phyloP scores from a whole-genome alignment of 2,888 invertebrate genomes.

The Leistus spinibarbis region DNA sequence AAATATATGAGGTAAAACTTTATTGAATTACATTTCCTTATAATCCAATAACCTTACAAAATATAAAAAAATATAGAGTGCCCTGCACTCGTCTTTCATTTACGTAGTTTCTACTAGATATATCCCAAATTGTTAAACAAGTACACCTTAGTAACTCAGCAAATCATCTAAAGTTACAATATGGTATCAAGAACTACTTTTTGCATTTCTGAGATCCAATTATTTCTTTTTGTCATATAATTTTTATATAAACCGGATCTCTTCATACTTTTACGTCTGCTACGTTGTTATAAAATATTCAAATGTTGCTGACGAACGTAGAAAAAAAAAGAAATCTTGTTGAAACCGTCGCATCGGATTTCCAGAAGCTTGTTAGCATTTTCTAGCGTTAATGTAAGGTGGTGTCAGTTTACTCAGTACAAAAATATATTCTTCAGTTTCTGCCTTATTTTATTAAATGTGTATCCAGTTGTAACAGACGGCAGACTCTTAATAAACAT shows the following conservation, averaged over 20 bases:
- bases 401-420: neutral
- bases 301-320: neutral
- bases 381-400: neutral
- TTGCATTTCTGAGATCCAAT: neutral
- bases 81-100: too few species aligned
- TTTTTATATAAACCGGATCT: neutral
- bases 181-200: neutral
- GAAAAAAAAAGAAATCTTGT: neutral
- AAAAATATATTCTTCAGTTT: neutral
- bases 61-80: too few species aligned
- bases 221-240: neutral
- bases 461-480: neutral
- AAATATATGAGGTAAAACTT: too few species aligned
- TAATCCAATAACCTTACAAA: too few species aligned
- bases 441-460: neutral
- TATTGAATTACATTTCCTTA: too few species aligned
- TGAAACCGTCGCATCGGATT: neutral
- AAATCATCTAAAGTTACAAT: too few species aligned
- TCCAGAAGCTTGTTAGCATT: constrained; percentile 4
- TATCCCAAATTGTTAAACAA: too few species aligned
- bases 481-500: neutral
- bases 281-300: neutral
- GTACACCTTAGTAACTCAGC: too few species aligned
- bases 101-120: too few species aligned
- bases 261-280: neutral